A percentile compares a stretch with the other conserved stretches of the same genome.
These are phyloP conservation scores for Drosophila aldrichi DNA, from an alignment of 2,888 invertebrate species.

Conservation along the genomic window DNA sequence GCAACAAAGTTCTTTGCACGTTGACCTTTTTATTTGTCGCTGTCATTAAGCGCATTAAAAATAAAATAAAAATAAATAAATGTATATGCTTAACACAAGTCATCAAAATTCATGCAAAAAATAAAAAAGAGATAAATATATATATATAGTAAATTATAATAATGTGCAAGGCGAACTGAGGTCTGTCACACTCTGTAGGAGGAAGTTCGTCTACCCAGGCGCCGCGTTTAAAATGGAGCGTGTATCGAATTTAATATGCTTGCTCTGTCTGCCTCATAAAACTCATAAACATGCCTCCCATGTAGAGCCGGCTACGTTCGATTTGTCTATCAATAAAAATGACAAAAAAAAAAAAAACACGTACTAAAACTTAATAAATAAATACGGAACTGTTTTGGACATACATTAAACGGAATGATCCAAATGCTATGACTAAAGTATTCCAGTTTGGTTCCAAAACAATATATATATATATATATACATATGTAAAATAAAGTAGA, in stretches of 20 bases:
- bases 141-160: constrained; percentile 19
- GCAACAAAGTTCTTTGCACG: constrained; percentile 58
- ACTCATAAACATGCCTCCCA: constrained; percentile 42
- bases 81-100: constrained; percentile 11
- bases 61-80: constrained; percentile 13
- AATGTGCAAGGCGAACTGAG: constrained; percentile 58
- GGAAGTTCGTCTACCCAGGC: constrained; percentile 64
- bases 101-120: constrained; percentile 50
- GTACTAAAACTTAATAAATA: constrained; percentile 35
- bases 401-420: neutral
- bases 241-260: constrained; percentile 68
- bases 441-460: constrained; percentile 1
- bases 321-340: constrained; percentile 44
- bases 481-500: neutral
- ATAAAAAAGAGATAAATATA: neutral
- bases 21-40: constrained; percentile 52
- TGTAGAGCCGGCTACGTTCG: constrained; percentile 22
- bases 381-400: constrained; percentile 43
- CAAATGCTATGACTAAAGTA: constrained; percentile 22
- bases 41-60: constrained; percentile 31
- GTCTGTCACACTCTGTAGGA: constrained; percentile 56
- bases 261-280: constrained; percentile 50
- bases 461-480: neutral
- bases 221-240: constrained; percentile 64
- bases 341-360: constrained; percentile 5